A percentile compares a stretch with the other conserved stretches of the same genome.
These are phyloP conservation scores for Drosophila leonis DNA, from an alignment of 2,888 invertebrate species.

Conservation along the genomic window DNA sequence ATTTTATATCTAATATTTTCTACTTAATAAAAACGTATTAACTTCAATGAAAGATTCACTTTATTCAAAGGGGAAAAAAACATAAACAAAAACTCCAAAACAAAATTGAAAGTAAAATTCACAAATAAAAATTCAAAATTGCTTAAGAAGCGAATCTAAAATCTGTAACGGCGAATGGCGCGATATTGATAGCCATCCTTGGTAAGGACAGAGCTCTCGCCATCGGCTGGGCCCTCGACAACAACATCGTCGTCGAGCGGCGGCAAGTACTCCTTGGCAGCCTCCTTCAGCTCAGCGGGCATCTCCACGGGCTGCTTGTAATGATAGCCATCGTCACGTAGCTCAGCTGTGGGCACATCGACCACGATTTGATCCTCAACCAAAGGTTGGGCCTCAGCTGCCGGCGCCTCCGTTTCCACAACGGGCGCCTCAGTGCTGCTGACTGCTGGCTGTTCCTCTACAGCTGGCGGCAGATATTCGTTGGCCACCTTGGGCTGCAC, in stretches of 20 bases:
- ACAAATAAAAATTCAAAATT: background rate
- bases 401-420: slow-evolving; percentile 48
- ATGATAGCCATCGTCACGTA: slow-evolving; percentile 79
- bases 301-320: slow-evolving; percentile 73
- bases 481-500: slow-evolving; percentile 56
- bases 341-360: slow-evolving; percentile 65
- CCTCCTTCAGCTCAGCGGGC: slow-evolving; percentile 58
- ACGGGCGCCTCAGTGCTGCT: slow-evolving; percentile 45
- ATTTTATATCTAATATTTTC: background rate
- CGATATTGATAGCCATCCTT: slow-evolving; percentile 82
- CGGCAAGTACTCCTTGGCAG: slow-evolving; percentile 64
- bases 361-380: slow-evolving; percentile 48
- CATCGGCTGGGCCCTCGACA: slow-evolving; percentile 59
- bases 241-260: slow-evolving; percentile 57
- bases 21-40: background rate
- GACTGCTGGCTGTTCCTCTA: slow-evolving; percentile 31
- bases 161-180: slow-evolving; percentile 72
- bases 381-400: slow-evolving; percentile 12
- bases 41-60: slow-evolving; percentile 15
- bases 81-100: slow-evolving; percentile 37
- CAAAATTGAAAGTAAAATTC: slow-evolving; percentile 26
- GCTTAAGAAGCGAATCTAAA: slow-evolving; percentile 42
- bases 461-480: slow-evolving; percentile 72
- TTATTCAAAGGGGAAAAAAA: slow-evolving; percentile 34
- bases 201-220: slow-evolving; percentile 64